Conservation (phyloP, 2,113 vertebrate genomes). For the Galbula dea region DNA sequence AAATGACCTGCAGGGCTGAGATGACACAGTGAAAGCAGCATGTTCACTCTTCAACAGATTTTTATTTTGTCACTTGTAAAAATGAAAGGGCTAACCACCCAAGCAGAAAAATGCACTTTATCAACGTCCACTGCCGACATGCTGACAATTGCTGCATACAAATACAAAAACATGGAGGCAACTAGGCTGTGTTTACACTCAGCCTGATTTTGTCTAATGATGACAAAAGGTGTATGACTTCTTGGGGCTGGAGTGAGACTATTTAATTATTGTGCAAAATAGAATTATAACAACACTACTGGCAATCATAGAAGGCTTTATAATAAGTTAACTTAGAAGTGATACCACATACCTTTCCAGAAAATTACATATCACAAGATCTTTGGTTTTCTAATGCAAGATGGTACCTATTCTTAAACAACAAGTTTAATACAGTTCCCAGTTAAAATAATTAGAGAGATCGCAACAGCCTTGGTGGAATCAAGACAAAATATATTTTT, state of each 20-base stretch:
- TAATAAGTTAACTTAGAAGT: neutral
- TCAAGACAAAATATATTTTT: accelerated
- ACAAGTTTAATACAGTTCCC: neutral
- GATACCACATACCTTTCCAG: neutral
- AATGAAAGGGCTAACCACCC: slow-evolving; percentile 86
- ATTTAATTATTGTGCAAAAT: slow-evolving; percentile 69
- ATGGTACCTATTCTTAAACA: neutral
- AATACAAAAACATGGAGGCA: slow-evolving; percentile 72
- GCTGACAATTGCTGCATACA: slow-evolving; percentile 82
- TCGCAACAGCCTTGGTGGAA: neutral
- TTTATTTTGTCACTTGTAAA: slow-evolving; percentile 89
- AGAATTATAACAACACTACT: neutral
- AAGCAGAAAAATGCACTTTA: slow-evolving; percentile 92
- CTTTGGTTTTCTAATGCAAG: neutral
- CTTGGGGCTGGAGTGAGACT: slow-evolving; percentile 18
- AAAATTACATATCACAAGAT: neutral
- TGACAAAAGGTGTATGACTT: slow-evolving; percentile 69
- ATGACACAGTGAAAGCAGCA: slow-evolving; percentile 87
- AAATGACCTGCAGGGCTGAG: slow-evolving; percentile 87
- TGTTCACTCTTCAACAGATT: slow-evolving; percentile 86
- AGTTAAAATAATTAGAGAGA: neutral
- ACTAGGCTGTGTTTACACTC: slow-evolving; percentile 79
- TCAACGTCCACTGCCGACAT: slow-evolving; percentile 81
- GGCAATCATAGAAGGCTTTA: slow-evolving; percentile 14
- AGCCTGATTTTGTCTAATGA: slow-evolving; percentile 71